Evolutionary conservation across 2,888 invertebrate species (phyloP).

Genomic region (Hypercompe scribonia): DNA sequence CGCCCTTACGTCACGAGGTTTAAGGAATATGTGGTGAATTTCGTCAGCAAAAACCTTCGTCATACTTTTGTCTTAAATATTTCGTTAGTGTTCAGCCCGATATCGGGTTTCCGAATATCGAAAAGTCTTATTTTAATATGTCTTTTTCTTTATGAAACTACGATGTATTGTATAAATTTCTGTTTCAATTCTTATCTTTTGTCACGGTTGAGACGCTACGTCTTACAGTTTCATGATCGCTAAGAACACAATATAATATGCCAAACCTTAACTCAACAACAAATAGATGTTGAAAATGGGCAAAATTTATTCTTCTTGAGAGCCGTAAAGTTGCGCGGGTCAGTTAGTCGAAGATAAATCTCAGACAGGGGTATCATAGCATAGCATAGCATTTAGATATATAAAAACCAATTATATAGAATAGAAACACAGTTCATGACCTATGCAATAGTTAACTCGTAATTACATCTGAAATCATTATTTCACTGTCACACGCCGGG

Average conservation of each 20-base stretch:
- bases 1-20: too few species aligned
- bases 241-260: background rate
- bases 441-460: background rate
- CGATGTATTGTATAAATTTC: too few species aligned
- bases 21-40: background rate
- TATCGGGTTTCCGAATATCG: background rate
- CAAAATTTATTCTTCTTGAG: too few species aligned
- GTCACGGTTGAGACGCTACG: too few species aligned
- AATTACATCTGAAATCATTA: background rate
- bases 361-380: background rate
- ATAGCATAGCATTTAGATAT: background rate
- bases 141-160: too few species aligned
- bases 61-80: background rate
- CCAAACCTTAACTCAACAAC: too few species aligned
- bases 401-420: background rate
- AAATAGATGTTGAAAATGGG: too few species aligned
- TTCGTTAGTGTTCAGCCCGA: background rate
- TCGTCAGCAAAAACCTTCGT: background rate
- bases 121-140: too few species aligned
- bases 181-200: too few species aligned
- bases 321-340: too few species aligned
- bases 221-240: background rate
- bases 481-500: background rate
- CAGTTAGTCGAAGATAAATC: background rate
- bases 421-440: background rate